Conservation (phyloP, 53 echinoderm and acorn worm genomes). For the Crossaster papposus region DNA sequence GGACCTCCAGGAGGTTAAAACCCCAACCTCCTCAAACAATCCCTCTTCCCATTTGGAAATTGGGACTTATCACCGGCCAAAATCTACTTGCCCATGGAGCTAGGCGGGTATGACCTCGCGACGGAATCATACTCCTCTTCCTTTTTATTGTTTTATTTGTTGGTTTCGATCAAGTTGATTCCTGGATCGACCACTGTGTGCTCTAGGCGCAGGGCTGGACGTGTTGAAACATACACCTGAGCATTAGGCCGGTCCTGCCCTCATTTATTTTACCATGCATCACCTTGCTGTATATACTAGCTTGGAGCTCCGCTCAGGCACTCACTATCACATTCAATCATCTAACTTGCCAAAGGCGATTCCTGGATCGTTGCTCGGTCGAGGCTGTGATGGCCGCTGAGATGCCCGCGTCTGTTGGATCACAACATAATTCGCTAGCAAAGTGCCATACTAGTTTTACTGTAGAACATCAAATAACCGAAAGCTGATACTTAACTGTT, state of each 20-base stretch:
- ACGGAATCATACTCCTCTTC: not conserved
- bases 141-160: not conserved
- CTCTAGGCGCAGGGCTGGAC: not conserved
- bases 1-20: not conserved
- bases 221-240: not conserved
- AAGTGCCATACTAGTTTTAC: too few species aligned
- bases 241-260: not conserved
- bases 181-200: not conserved
- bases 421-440: too few species aligned
- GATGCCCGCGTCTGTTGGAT: too few species aligned
- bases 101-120: not conserved
- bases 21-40: not conserved
- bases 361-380: not conserved
- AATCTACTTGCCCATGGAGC: too few species aligned
- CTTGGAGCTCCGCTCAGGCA: not conserved
- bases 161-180: not conserved
- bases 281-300: not conserved
- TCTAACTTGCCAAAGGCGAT: too few species aligned
- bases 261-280: not conserved
- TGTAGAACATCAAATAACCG: too few species aligned
- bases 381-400: not conserved
- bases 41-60: slow-evolving; percentile 7
- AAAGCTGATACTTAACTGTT: too few species aligned
- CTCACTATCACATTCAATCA: too few species aligned
- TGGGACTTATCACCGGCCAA: not conserved